These are phyloP conservation scores for Gopherus evgoodei DNA, from an alignment of 2,113 vertebrate genomes.

Conservation along the genomic window DNA sequence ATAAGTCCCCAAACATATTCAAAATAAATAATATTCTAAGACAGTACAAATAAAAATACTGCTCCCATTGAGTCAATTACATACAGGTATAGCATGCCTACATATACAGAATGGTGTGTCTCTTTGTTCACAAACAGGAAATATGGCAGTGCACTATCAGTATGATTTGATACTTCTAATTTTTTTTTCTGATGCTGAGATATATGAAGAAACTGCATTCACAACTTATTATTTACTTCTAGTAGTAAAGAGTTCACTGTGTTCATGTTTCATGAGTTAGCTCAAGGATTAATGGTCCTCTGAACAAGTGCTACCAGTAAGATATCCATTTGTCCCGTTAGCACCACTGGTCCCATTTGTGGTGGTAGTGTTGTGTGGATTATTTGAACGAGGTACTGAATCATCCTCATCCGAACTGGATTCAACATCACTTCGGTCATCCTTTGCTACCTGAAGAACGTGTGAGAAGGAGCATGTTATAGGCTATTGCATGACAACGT, in stretches of 20 bases:
- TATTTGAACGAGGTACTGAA: slow-evolving; percentile 82
- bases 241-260: slow-evolving; percentile 86
- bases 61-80: slow-evolving; percentile 86
- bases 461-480: slow-evolving; percentile 21
- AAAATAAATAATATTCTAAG: slow-evolving; percentile 91
- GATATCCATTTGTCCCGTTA: slow-evolving; percentile 93
- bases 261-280: slow-evolving; percentile 72
- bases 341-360: slow-evolving; percentile 91
- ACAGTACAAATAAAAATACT: slow-evolving; percentile 86
- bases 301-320: slow-evolving; percentile 83
- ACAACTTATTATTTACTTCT: slow-evolving; percentile 86
- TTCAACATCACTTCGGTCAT: slow-evolving; percentile 95
- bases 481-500: neutral
- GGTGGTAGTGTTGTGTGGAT: slow-evolving; percentile 78
- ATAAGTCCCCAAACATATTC: slow-evolving; percentile 83
- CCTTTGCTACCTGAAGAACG: slow-evolving; percentile 89
- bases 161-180: slow-evolving; percentile 82
- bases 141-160: slow-evolving; percentile 83
- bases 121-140: slow-evolving; percentile 86
- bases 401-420: slow-evolving; percentile 97
- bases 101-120: slow-evolving; percentile 81
- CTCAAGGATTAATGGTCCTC: slow-evolving; percentile 88
- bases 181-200: slow-evolving; percentile 80
- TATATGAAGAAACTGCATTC: slow-evolving; percentile 85
- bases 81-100: slow-evolving; percentile 91